phyloP scores from a whole-genome alignment of 2,888 invertebrate genomes.

The Morinoia aosen region DNA sequence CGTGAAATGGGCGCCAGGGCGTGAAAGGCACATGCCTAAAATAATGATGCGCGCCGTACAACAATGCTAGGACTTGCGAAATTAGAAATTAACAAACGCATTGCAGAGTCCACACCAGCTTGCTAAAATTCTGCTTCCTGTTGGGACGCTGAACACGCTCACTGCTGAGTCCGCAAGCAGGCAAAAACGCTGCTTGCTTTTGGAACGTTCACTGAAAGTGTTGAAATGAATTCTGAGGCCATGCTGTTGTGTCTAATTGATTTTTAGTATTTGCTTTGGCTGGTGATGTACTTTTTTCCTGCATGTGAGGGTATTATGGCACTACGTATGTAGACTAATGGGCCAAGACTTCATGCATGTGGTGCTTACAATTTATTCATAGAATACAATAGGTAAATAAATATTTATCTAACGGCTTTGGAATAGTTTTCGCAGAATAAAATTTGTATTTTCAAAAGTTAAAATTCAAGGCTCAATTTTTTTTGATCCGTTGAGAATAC shows the following conservation, averaged over 20 bases:
- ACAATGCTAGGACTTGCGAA: not conserved
- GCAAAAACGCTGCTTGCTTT: not conserved
- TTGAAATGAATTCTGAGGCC: not conserved
- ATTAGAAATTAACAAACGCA: not conserved
- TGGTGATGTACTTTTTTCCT: not conserved
- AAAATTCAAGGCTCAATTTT: no score
- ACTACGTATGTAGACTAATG: not conserved
- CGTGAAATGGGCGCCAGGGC: conserved; percentile 2
- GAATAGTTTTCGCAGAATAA: no score
- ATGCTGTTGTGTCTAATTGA: not conserved
- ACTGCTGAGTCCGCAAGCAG: no score
- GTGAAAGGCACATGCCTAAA: conserved; percentile 28
- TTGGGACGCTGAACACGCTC: not conserved
- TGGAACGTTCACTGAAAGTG: not conserved
- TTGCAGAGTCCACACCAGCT: not conserved
- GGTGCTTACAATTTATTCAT: no score
- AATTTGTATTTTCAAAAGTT: no score
- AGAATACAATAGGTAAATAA: no score
- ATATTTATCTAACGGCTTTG: no score
- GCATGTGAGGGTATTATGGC: not conserved
- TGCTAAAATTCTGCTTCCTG: not conserved
- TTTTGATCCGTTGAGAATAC: no score
- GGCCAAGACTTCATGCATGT: not conserved
- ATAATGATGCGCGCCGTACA: not conserved
- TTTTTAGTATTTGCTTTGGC: not conserved